Evolutionary conservation across 2,888 invertebrate species (phyloP).

Genomic region (Minunthozetes semirufus): DNA sequence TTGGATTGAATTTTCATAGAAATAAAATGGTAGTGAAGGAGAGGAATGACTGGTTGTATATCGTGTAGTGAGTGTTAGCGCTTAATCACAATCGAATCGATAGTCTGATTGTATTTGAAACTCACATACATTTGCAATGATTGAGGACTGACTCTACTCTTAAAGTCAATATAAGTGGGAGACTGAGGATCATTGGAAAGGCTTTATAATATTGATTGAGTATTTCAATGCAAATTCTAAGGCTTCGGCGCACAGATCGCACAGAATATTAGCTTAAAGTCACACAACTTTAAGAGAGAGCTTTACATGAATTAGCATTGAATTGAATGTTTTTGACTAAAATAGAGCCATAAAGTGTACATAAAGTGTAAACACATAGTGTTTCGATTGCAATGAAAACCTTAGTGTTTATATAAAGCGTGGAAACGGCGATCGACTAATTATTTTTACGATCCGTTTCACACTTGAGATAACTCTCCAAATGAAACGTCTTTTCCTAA

Average conservation of each 20-base stretch:
- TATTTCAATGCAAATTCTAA: conserved; percentile 11
- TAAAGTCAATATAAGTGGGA: conserved; percentile 7
- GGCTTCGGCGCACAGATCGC: conserved; percentile 16
- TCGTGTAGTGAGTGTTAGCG: neutral
- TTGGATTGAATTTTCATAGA: conserved; percentile 5
- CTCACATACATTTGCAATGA: neutral
- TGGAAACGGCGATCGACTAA: conserved; percentile 10
- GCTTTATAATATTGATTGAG: conserved; percentile 26
- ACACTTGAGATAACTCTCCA: conserved; percentile 5
- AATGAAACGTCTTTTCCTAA: neutral
- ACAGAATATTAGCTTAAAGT: neutral
- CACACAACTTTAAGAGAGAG: neutral
- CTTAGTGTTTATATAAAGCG: neutral
- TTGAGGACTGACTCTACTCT: neutral
- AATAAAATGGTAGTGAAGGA: neutral
- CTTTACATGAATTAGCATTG: conserved; percentile 28
- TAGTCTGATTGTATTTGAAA: neutral
- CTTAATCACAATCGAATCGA: conserved; percentile 13
- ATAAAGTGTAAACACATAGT: conserved; percentile 26
- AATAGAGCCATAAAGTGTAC: neutral
- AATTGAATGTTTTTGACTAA: conserved; percentile 30
- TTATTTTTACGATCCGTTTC: conserved; percentile 29
- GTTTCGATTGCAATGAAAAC: neutral
- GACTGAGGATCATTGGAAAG: conserved; percentile 17
- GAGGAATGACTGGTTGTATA: neutral